phyloP scores from a whole-genome alignment of 2,888 invertebrate species.

The Nasonia oneida region DNA sequence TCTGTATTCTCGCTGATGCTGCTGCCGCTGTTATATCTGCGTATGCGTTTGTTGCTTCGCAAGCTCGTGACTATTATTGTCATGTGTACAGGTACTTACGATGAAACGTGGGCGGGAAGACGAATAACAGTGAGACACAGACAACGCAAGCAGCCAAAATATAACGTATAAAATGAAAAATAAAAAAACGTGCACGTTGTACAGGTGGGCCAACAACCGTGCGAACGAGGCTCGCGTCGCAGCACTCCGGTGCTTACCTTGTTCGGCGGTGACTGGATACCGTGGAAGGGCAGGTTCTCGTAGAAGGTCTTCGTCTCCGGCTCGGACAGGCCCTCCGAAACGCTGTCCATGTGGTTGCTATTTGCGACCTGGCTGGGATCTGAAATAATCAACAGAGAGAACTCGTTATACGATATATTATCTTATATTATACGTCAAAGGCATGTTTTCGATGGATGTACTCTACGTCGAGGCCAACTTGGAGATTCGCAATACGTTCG shows the following conservation, averaged over 20 bases:
- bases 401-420: neutral
- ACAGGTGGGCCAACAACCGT: neutral
- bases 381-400: slow-evolving; percentile 68
- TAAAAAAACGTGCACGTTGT: neutral
- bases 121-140: neutral
- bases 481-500: neutral
- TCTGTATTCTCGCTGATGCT: neutral
- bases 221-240: neutral
- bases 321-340: slow-evolving; percentile 87
- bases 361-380: slow-evolving; percentile 77
- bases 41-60: neutral
- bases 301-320: slow-evolving; percentile 91
- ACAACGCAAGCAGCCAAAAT: slow-evolving; percentile 20
- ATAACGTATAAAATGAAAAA: neutral
- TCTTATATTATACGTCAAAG: neutral
- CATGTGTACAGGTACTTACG: neutral
- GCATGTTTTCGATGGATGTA: too few relatives aligned
- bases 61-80: neutral
- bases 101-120: neutral
- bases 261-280: slow-evolving; percentile 94
- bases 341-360: slow-evolving; percentile 77
- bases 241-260: slow-evolving; percentile 84
- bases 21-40: neutral
- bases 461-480: too few relatives aligned
- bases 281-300: slow-evolving; percentile 97